These are phyloP conservation scores for Forbesichthys papilliferus DNA, from an alignment of 2,113 vertebrate genomes.

Conservation along the genomic window DNA sequence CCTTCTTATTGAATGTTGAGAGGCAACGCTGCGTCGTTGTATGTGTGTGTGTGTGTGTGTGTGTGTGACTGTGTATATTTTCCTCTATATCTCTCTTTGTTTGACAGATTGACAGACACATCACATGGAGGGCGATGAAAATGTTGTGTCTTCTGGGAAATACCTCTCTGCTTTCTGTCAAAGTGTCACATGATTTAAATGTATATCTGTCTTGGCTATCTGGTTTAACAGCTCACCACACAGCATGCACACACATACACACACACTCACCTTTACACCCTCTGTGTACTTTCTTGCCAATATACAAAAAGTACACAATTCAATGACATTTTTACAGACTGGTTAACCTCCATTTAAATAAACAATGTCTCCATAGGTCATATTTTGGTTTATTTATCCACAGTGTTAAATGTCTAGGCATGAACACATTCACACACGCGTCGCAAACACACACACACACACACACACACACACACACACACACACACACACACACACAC, in stretches of 20 bases:
- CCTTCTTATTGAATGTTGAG: slow-evolving; percentile 39
- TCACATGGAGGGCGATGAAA: slow-evolving; percentile 4
- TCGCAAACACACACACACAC: background rate
- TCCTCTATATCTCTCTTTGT: slow-evolving; percentile 4
- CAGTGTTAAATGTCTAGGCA: slow-evolving; percentile 20
- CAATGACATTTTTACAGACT: slow-evolving; percentile 30
- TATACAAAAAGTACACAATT: slow-evolving; percentile 18
- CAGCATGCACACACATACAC: too few relatives aligned
- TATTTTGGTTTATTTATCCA: slow-evolving; percentile 43
- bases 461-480: slow-evolving; percentile 1
- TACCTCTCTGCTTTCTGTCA: slow-evolving; percentile 19
- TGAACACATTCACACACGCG: background rate
- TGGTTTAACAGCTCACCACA: background rate
- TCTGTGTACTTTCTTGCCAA: background rate
- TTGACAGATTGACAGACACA: slow-evolving; percentile 36
- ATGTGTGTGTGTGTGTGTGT: background rate
- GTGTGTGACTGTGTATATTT: background rate
- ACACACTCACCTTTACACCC: background rate
- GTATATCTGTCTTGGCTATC: slow-evolving; percentile 15
- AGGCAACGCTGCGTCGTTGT: slow-evolving; percentile 1
- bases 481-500: slow-evolving; percentile 42
- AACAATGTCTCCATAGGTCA: slow-evolving; percentile 44
- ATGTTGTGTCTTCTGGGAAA: slow-evolving; percentile 30
- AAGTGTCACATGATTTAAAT: slow-evolving; percentile 28
- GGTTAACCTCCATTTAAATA: slow-evolving; percentile 46